These are phyloP conservation scores for Gila robusta DNA, from an alignment of 2,797 vertebrate species.

Conservation along the genomic window DNA sequence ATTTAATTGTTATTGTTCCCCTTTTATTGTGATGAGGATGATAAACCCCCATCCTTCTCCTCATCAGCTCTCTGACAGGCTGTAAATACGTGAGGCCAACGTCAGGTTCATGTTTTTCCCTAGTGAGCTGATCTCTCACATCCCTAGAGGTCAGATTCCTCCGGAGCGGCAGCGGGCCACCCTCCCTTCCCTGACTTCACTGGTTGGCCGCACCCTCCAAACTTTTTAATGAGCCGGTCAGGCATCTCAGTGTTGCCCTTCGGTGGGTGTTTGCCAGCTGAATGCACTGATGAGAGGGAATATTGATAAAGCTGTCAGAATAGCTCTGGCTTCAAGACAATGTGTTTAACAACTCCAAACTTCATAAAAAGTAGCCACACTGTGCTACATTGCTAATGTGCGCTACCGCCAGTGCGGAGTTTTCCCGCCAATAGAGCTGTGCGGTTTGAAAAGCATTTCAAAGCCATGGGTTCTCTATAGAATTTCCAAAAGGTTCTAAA, in stretches of 20 bases:
- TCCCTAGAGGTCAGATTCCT: conserved; percentile 59
- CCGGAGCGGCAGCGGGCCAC: conserved; percentile 55
- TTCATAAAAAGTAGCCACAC: not conserved
- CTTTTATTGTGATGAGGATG: conserved; percentile 18
- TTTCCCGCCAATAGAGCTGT: not conserved
- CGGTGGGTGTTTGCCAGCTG: conserved; percentile 68
- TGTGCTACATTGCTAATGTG: conserved; percentile 42
- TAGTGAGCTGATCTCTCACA: conserved; percentile 68
- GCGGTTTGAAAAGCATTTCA: not conserved
- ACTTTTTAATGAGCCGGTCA: conserved; percentile 81
- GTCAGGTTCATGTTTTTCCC: conserved; percentile 67
- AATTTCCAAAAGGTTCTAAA: not conserved
- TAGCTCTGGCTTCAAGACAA: conserved; percentile 33
- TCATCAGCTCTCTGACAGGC: conserved; percentile 60
- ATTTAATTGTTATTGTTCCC: conserved; percentile 9
- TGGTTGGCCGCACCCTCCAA: conserved; percentile 65
- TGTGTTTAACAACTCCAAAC: conserved; percentile 33
- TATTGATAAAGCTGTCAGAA: conserved; percentile 78
- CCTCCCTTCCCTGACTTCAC: conserved; percentile 57
- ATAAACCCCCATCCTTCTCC: conserved; percentile 51
- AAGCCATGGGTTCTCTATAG: not conserved
- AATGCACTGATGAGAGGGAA: conserved; percentile 75
- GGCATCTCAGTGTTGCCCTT: conserved; percentile 71
- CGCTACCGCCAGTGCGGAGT: not conserved
- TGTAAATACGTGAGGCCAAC: conserved; percentile 74